Conservation (phyloP, 2,113 vertebrate genomes). For the Plestiodon gilberti region DNA sequence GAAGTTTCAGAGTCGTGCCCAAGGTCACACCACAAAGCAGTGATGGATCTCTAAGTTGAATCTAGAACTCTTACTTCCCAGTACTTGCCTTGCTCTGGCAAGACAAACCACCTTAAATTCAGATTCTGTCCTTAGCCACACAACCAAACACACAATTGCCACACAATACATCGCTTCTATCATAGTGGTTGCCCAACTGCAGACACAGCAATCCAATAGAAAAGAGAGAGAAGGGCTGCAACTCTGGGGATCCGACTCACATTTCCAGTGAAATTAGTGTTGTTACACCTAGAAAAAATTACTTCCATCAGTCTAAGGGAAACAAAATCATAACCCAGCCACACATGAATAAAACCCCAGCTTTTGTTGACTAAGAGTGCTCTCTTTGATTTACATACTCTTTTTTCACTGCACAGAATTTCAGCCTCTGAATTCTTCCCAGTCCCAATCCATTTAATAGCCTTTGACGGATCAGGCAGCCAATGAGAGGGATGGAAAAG, state of each 20-base stretch:
- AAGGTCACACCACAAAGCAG: fast-evolving
- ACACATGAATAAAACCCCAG: background rate
- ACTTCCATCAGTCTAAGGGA: slow-evolving; percentile 32
- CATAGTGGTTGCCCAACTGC: background rate
- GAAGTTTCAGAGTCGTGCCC: fast-evolving
- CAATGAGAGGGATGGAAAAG: background rate
- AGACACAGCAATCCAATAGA: background rate
- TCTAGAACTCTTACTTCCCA: background rate
- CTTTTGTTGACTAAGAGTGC: background rate
- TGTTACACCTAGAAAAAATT: background rate
- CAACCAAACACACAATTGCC: background rate
- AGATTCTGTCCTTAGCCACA: background rate
- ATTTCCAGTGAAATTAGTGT: slow-evolving; percentile 4
- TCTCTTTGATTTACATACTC: fast-evolving
- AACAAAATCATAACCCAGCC: background rate
- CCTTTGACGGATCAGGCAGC: background rate
- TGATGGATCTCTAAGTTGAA: background rate
- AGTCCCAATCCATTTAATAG: background rate
- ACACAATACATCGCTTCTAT: background rate
- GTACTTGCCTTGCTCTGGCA: background rate
- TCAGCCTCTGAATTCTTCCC: background rate
- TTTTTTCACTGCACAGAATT: background rate
- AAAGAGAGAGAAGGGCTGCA: background rate
- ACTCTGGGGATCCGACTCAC: background rate
- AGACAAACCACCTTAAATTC: background rate